Evolutionary conservation across 2,888 invertebrate genomes (phyloP).

Genomic region (Hirtodrosophila histrioides): DNA sequence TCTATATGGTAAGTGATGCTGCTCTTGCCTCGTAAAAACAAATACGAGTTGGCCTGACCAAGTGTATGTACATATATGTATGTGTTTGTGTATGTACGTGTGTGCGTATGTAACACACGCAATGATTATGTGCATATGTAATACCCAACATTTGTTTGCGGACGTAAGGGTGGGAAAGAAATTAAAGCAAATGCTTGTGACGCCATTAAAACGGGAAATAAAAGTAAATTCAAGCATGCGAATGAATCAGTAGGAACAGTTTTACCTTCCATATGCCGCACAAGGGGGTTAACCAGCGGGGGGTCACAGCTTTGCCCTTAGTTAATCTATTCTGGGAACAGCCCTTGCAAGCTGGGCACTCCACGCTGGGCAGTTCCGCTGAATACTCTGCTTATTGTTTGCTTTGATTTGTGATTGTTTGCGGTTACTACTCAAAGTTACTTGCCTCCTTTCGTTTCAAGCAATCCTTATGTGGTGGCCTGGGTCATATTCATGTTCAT

Average conservation of each 20-base stretch:
- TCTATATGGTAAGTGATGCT: constrained; percentile 56
- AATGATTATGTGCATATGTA: constrained; percentile 47
- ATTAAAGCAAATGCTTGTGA: constrained; percentile 59
- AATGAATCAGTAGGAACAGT: constrained; percentile 37
- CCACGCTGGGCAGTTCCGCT: too few species aligned
- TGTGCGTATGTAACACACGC: constrained; percentile 52
- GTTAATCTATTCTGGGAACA: constrained; percentile 25
- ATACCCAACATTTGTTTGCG: constrained; percentile 20
- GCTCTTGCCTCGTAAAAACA: constrained; percentile 49
- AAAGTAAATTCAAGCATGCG: constrained; percentile 62
- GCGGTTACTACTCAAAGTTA: too few species aligned
- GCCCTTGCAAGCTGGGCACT: background rate
- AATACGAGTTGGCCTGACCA: constrained; percentile 40
- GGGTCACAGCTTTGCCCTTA: constrained; percentile 5
- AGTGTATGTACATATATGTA: constrained; percentile 1
- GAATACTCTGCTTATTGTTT: too few species aligned
- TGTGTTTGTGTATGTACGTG: constrained; percentile 22
- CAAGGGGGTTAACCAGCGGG: background rate
- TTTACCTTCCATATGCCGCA: constrained; percentile 26
- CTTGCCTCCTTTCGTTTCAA: too few species aligned
- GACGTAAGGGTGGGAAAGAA: constrained; percentile 32
- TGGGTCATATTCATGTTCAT: too few species aligned
- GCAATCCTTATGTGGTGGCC: too few species aligned
- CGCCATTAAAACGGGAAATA: constrained; percentile 60
- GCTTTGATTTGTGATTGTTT: too few species aligned